A percentile compares a stretch with the other conserved stretches of the same genome.
These are phyloP conservation scores for Alligator mississippiensis DNA, from an alignment of 2,113 vertebrate genomes.

Conservation along the genomic window DNA sequence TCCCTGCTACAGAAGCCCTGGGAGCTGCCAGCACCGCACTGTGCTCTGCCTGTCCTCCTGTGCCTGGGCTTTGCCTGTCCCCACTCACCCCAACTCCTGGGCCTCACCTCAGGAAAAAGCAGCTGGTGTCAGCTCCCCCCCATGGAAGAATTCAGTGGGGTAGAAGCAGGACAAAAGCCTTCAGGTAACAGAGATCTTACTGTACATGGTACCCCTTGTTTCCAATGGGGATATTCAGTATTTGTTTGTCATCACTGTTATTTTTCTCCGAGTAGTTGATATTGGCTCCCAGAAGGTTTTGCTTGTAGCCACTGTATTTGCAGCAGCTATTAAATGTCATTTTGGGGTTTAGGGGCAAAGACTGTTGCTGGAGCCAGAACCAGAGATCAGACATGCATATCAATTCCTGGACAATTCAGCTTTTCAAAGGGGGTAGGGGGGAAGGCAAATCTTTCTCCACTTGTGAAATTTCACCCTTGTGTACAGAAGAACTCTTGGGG, in stretches of 20 bases:
- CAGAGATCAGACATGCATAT: neutral
- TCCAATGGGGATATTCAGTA: neutral
- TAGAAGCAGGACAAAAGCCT: no score
- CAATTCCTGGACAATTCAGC: neutral
- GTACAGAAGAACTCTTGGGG: neutral
- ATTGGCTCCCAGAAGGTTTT: neutral
- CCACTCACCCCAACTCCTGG: no score
- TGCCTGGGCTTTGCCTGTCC: no score
- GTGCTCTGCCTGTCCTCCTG: no score
- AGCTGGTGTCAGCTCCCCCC: no score
- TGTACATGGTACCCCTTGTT: no score
- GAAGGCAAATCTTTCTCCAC: neutral
- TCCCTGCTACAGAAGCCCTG: no score
- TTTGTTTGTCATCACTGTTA: neutral
- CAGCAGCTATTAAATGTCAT: neutral
- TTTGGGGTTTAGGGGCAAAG: neutral
- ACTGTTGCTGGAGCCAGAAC: neutral
- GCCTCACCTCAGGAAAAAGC: no score
- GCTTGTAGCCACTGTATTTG: neutral
- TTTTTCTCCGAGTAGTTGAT: neutral
- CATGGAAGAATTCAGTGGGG: no score
- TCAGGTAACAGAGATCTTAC: no score
- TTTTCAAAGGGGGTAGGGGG: neutral
- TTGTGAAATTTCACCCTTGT: rapidly evolving
- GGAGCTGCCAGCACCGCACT: no score